Evolutionary conservation across 2,888 invertebrate species (phyloP).

Genomic region (Icerya purchasi): DNA sequence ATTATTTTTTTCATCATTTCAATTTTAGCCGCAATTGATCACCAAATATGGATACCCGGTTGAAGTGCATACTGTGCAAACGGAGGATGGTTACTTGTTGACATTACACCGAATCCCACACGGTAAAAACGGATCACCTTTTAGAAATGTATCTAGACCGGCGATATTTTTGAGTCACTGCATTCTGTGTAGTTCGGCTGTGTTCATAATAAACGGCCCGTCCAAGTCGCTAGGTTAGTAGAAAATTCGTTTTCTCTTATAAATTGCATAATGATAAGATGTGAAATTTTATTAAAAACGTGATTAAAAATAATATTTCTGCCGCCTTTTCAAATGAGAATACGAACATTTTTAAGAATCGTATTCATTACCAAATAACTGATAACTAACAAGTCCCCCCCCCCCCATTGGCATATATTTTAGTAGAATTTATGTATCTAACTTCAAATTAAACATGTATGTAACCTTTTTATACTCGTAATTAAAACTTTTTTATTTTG

Average conservation of each 20-base stretch:
- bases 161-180: slow-evolving; percentile 21
- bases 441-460: too few relatives aligned
- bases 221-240: slow-evolving; percentile 20
- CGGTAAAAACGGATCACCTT: background rate
- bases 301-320: too few relatives aligned
- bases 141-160: slow-evolving; percentile 13
- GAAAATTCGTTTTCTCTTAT: background rate
- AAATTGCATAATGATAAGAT: too few relatives aligned
- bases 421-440: too few relatives aligned
- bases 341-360: too few relatives aligned
- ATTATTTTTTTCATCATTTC: background rate
- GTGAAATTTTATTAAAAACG: too few relatives aligned
- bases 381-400: too few relatives aligned
- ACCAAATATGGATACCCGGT: slow-evolving; percentile 13
- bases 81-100: slow-evolving; percentile 56
- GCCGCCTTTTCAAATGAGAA: too few relatives aligned
- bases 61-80: slow-evolving; percentile 39
- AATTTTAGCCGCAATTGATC: slow-evolving; percentile 13
- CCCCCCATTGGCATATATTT: too few relatives aligned
- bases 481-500: too few relatives aligned
- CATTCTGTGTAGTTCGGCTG: slow-evolving; percentile 20
- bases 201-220: slow-evolving; percentile 20
- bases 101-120: slow-evolving; percentile 25
- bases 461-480: too few relatives aligned
- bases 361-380: too few relatives aligned